phyloP scores from a whole-genome alignment of 2,888 invertebrate genomes.

The Andrena camellia region DNA sequence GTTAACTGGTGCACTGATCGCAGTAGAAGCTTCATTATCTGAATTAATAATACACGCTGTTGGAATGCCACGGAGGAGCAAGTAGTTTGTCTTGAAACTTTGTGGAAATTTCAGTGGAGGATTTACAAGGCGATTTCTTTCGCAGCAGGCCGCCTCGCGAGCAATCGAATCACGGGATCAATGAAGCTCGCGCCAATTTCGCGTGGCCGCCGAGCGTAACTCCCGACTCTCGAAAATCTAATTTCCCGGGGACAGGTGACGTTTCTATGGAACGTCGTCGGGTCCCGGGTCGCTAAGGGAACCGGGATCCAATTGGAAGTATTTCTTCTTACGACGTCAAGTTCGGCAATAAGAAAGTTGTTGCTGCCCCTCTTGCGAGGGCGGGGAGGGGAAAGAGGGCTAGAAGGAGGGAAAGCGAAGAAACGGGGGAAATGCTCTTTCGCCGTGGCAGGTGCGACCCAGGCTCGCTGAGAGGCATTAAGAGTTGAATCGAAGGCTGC shows the following conservation, averaged over 20 bases:
- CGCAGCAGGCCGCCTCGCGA: too few species aligned
- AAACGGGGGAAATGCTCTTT: slow-evolving; percentile 70
- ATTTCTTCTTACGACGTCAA: slow-evolving; percentile 78
- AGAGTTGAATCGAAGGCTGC: slow-evolving; percentile 79
- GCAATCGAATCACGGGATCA: slow-evolving; percentile 13
- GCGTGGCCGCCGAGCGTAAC: slow-evolving; percentile 38
- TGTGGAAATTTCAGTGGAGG: not conserved
- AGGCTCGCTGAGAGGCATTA: slow-evolving; percentile 75
- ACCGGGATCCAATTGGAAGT: slow-evolving; percentile 75
- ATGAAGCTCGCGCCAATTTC: slow-evolving; percentile 28
- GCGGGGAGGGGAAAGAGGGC: slow-evolving; percentile 25
- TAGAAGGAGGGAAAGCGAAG: slow-evolving; percentile 44
- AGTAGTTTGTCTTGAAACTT: not conserved
- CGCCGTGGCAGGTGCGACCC: slow-evolving; percentile 69
- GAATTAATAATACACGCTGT: not conserved
- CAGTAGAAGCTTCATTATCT: not conserved
- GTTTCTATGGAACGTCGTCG: slow-evolving; percentile 50
- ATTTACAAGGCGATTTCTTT: not conserved
- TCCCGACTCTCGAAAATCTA: slow-evolving; percentile 50
- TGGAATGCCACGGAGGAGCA: not conserved
- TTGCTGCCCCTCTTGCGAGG: slow-evolving; percentile 27
- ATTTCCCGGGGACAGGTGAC: slow-evolving; percentile 38
- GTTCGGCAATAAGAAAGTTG: slow-evolving; percentile 84
- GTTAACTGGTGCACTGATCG: not conserved
- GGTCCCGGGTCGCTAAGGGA: slow-evolving; percentile 57